Percentiles rank a stretch among this genome's conserved stretches.
Evolutionary conservation across 2,888 invertebrate species (phyloP).

Genomic region (Drosophila sordidula): DNA sequence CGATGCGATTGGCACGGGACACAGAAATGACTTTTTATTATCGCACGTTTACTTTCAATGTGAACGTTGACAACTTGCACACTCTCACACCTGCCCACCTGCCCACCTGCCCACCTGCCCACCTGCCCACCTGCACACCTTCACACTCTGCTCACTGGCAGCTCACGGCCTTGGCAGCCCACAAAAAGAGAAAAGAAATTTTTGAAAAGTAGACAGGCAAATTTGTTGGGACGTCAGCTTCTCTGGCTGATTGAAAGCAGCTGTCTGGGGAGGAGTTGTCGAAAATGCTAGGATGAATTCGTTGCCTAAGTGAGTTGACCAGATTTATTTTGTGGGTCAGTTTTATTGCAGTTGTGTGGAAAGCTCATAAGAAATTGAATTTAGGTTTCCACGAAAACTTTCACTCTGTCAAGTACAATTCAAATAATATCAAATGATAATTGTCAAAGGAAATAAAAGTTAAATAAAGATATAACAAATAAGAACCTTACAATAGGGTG

Average conservation of each 20-base stretch:
- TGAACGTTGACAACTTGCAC: constrained; percentile 23
- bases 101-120: too few species aligned
- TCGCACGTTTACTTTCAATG: constrained; percentile 39
- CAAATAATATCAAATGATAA: too few species aligned
- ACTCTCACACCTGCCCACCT: constrained; percentile 1
- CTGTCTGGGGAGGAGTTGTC: background rate
- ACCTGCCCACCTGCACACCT: background rate
- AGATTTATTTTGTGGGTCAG: constrained; percentile 3
- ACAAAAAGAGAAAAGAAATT: background rate
- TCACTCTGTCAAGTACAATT: background rate
- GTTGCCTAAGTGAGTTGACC: background rate
- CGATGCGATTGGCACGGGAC: constrained; percentile 47
- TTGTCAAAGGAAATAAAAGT: too few species aligned
- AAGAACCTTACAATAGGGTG: too few species aligned
- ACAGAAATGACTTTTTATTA: constrained; percentile 66
- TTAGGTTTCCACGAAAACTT: background rate
- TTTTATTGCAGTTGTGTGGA: background rate
- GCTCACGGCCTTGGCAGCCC: background rate
- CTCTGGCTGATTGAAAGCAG: constrained; percentile 15
- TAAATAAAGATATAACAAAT: too few species aligned
- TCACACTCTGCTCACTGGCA: too few species aligned
- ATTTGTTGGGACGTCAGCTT: constrained; percentile 28
- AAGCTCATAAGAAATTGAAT: constrained; percentile 2
- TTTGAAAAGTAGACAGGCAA: constrained; percentile 21
- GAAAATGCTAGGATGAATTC: constrained; percentile 21